Evolutionary conservation across 2,888 invertebrate genomes (phyloP).

Genomic region (Plemyria rubiginata): DNA sequence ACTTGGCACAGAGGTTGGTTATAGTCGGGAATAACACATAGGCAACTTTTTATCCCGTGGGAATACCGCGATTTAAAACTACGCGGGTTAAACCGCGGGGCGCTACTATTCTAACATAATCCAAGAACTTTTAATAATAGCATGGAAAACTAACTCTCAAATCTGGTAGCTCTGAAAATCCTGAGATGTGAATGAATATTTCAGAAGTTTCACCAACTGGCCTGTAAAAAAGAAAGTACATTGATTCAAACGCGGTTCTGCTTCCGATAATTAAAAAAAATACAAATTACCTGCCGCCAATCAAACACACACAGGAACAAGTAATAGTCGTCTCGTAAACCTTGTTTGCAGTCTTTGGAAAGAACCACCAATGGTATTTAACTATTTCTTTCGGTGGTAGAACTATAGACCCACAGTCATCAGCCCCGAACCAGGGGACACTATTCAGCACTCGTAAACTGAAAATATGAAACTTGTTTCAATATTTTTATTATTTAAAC

Average conservation of each 20-base stretch:
- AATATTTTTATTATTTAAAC: not conserved
- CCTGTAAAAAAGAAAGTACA: constrained; percentile 49
- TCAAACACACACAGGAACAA: constrained; percentile 72
- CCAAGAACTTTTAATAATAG: not conserved
- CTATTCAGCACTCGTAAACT: constrained; percentile 70
- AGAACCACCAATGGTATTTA: constrained; percentile 77
- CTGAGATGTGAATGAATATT: constrained; percentile 66
- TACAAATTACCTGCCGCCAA: constrained; percentile 64
- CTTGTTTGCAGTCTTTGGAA: constrained; percentile 63
- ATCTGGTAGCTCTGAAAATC: constrained; percentile 76
- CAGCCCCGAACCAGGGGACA: constrained; percentile 74
- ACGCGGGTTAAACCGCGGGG: too few species aligned
- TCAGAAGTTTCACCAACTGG: constrained; percentile 75
- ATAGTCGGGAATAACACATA: too few species aligned
- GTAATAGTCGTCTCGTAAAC: constrained; percentile 73
- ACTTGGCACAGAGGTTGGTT: too few species aligned
- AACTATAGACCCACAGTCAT: constrained; percentile 63
- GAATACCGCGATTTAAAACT: too few species aligned
- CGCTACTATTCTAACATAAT: not conserved
- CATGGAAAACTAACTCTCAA: constrained; percentile 57
- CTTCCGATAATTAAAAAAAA: not conserved
- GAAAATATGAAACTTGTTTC: constrained; percentile 34
- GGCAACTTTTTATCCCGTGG: too few species aligned
- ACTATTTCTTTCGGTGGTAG: constrained; percentile 72
- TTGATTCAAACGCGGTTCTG: not conserved